A percentile compares a stretch with the other conserved stretches of the same genome.
phyloP scores from a whole-genome alignment of 1,140 invertebrate species.

The Caligus rogercresseyi region DNA sequence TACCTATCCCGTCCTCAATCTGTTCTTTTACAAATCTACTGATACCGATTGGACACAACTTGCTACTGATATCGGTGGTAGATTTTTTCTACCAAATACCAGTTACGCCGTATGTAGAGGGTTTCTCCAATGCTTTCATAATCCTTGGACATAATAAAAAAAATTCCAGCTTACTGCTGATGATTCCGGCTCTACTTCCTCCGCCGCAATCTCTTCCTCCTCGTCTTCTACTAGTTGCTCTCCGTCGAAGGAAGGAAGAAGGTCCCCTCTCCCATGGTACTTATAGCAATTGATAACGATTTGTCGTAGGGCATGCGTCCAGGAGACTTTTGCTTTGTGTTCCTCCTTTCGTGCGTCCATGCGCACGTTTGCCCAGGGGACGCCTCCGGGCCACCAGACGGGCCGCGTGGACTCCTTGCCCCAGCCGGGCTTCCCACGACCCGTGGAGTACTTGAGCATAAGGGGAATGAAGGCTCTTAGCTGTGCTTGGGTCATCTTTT shows the following conservation, averaged over 20 bases:
- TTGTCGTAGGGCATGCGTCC: constrained; percentile 90
- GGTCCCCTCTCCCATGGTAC: constrained; percentile 86
- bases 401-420: constrained; percentile 83
- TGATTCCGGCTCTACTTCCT: constrained; percentile 34
- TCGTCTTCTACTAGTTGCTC: constrained; percentile 44
- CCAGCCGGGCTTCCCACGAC: constrained; percentile 89
- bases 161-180: too few relatives aligned
- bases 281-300: constrained; percentile 98
- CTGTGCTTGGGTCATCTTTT: constrained; percentile 98
- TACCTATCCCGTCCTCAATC: too few relatives aligned
- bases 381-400: constrained; percentile 90
- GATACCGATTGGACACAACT: too few relatives aligned
- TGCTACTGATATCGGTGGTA: too few relatives aligned
- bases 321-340: constrained; percentile 93
- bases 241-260: constrained; percentile 80
- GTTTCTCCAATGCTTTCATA: too few relatives aligned
- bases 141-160: too few relatives aligned
- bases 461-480: constrained; percentile 86
- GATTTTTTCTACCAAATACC: not conserved
- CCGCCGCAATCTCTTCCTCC: not conserved
- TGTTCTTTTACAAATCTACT: too few relatives aligned
- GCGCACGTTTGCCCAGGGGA: constrained; percentile 91
- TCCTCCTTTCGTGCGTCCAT: constrained; percentile 91
- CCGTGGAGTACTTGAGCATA: constrained; percentile 93
- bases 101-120: not conserved